These are phyloP conservation scores for Pseudomugil gertrudae DNA, from an alignment of 2,797 vertebrate species.

Conservation along the genomic window DNA sequence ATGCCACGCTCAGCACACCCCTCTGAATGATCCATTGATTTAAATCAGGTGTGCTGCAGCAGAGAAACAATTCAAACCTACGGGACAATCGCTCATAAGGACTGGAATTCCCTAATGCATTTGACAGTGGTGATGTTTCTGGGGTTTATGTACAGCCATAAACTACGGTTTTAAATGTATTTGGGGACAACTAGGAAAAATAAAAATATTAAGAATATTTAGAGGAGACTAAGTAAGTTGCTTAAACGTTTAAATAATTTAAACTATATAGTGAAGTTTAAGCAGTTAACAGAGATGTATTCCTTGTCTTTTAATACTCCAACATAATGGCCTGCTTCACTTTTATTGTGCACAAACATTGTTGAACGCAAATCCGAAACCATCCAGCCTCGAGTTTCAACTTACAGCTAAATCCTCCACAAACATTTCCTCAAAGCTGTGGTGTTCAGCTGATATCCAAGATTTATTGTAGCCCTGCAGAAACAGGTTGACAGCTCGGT, in stretches of 20 bases:
- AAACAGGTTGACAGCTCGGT: slow-evolving; percentile 93
- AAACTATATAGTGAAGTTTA: background rate
- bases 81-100: too few species aligned
- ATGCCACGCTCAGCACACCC: background rate
- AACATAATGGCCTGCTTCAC: background rate
- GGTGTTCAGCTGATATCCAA: slow-evolving; percentile 91
- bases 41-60: background rate
- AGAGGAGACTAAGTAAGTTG: background rate
- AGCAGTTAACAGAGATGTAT: background rate
- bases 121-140: background rate
- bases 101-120: background rate
- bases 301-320: background rate
- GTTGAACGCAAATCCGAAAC: background rate
- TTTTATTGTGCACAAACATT: background rate
- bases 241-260: background rate
- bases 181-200: background rate
- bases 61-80: too few species aligned
- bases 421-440: slow-evolving; percentile 91
- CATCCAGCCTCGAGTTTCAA: slow-evolving; percentile 40
- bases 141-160: too few species aligned
- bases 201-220: background rate
- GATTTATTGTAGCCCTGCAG: slow-evolving; percentile 93
- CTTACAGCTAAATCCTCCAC: slow-evolving; percentile 94
- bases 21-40: background rate
- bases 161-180: too few species aligned